Evolutionary conservation across 2,113 vertebrate genomes (phyloP).

Genomic region (Platichthys flesus): DNA sequence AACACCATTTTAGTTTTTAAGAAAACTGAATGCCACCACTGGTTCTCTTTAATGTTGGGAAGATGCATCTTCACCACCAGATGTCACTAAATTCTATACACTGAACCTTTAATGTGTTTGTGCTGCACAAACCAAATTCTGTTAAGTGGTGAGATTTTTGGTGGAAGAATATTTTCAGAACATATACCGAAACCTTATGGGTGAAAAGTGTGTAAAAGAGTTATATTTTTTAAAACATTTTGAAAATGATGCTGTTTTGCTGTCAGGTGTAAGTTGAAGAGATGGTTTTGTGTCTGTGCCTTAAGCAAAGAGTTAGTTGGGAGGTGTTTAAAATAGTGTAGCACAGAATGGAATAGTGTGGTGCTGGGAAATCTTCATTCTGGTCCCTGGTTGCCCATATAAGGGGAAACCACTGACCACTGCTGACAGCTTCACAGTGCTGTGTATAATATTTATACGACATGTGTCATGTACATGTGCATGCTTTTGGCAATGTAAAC

Average conservation of each 20-base stretch:
- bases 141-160: neutral
- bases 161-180: neutral
- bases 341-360: neutral
- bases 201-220: neutral
- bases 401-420: slow-evolving; percentile 34
- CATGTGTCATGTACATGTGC: neutral
- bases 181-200: neutral
- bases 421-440: slow-evolving; percentile 21
- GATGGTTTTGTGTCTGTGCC: neutral
- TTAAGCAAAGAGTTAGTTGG: neutral
- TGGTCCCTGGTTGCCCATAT: slow-evolving; percentile 51
- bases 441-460: slow-evolving; percentile 14
- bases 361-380: neutral
- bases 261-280: neutral
- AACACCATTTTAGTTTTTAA: too few species aligned
- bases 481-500: slow-evolving; percentile 15
- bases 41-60: too few species aligned
- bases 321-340: neutral
- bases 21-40: too few species aligned
- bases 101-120: too few species aligned
- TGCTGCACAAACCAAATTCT: neutral
- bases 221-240: too few species aligned
- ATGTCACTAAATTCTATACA: too few species aligned
- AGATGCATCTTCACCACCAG: too few species aligned
- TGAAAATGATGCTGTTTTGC: neutral